Evolutionary conservation across 1,140 invertebrate genomes (phyloP).

Genomic region (Stenopsyche tienmushanensis): DNA sequence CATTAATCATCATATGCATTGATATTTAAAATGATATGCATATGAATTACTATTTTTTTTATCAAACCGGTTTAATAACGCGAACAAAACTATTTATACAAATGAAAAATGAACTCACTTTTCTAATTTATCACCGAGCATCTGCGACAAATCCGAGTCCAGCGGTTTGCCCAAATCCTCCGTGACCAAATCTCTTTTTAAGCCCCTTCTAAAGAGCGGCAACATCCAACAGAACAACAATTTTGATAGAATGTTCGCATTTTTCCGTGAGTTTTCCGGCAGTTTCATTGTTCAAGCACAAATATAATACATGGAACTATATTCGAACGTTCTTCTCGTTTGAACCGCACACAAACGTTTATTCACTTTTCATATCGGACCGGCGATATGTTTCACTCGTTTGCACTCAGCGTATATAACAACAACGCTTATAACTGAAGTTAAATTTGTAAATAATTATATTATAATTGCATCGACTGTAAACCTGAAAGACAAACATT

Average conservation of each 20-base stretch:
- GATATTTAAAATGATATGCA: no score
- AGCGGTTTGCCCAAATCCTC: slow-evolving; percentile 69
- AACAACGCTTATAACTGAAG: no score
- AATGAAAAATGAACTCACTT: slow-evolving; percentile 55
- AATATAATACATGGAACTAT: background rate
- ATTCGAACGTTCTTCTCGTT: background rate
- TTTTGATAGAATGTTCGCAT: slow-evolving; percentile 46
- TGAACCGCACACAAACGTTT: background rate
- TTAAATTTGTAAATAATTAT: no score
- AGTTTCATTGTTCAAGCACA: slow-evolving; percentile 6
- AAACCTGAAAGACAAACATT: no score
- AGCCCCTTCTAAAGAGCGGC: slow-evolving; percentile 67
- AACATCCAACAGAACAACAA: slow-evolving; percentile 63
- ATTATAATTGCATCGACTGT: no score
- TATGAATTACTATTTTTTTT: no score
- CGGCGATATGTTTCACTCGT: no score
- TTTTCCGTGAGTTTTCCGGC: slow-evolving; percentile 14
- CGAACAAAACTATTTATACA: background rate
- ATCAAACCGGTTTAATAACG: no score
- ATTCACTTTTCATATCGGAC: background rate
- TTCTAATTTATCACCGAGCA: slow-evolving; percentile 63
- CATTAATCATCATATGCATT: no score
- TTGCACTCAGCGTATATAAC: no score
- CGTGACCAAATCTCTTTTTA: slow-evolving; percentile 66
- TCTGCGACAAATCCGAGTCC: slow-evolving; percentile 59